Base-by-base conservation (phyloP, 2,888 invertebrate genomes). In the Epistrophella euchroma region DNA sequence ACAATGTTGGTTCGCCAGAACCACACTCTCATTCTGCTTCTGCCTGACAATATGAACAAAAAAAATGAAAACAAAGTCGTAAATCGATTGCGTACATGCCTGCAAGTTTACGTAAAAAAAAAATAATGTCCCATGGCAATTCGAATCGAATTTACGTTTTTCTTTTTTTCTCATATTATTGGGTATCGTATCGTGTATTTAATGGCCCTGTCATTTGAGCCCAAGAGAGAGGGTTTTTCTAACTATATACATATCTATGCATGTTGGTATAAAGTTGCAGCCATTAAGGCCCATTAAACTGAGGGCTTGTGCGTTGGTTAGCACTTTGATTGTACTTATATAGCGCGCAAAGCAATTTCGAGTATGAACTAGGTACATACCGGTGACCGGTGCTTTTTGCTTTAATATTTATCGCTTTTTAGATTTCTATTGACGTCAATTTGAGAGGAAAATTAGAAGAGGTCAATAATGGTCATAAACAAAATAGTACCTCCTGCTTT, bases 391-490 rank as follows among this genome's bases (percentile, higher is more conserved):
- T 58, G 19, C 45, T 52, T 47, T 62, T 28, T 72, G 73, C 52
- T 73, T 77, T 66, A 60, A 73, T 75, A 82, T 81, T 82, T 86
- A 86, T 86, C 70, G 86, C 77, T 71, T 73, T 81, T 86, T 86
- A 74, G 82, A 82, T 71, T 86, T 71, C 86, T 71, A 82, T 82
- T 86, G 82, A 86, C 71, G 82, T 73, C 70, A 78, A 77, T 82
- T 86, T 82, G 55, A 82, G 86, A 86, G 82, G 77, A 82, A 86
- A 86, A 86, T 86, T 82, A 86, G 82, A 47, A 70, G 47, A 77
- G 82, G 82, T 86, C 82, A 68, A 55, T 81, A 86, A 86, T 74
- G 86, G 66, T 55, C 81, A 62, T 68, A 55, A 76, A 68, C 64
- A 71, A 75, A 70, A 52, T 52, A n/a, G n/a, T n/a, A 28, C 84